A percentile compares a stretch with the other conserved stretches of the same genome.
These are phyloP conservation scores for Elymnias hypermnestra DNA, from an alignment of 1,140 invertebrate genomes.

Conservation along the genomic window DNA sequence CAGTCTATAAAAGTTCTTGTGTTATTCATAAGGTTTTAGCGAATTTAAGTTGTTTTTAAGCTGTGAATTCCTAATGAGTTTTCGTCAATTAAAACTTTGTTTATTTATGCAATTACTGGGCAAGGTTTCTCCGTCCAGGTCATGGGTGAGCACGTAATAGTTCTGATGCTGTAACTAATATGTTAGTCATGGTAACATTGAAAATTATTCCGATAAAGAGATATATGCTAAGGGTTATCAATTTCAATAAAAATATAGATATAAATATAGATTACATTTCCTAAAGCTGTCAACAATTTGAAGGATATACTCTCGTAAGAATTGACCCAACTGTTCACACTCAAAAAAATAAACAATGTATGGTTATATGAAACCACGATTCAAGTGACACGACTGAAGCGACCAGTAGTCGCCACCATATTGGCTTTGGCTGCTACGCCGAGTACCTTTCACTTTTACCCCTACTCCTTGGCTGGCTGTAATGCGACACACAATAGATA, in stretches of 20 bases:
- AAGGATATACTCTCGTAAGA: too few species aligned
- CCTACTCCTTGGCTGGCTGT: too few species aligned
- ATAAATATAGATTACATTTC: neutral
- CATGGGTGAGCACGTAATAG: constrained; percentile 33
- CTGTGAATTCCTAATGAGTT: constrained; percentile 12
- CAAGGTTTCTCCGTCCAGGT: constrained; percentile 31
- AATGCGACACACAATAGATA: too few species aligned
- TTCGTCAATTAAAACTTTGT: constrained; percentile 20
- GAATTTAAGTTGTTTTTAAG: neutral
- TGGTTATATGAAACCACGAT: too few species aligned
- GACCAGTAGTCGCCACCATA: too few species aligned
- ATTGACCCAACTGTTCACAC: too few species aligned
- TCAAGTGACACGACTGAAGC: too few species aligned
- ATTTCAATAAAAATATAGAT: neutral
- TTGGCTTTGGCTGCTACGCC: too few species aligned
- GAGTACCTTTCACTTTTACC: too few species aligned
- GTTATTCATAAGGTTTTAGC: neutral
- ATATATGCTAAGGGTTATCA: constrained; percentile 10
- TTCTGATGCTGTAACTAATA: constrained; percentile 25
- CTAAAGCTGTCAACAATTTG: neutral
- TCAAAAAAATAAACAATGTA: too few species aligned
- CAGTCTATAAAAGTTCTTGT: neutral
- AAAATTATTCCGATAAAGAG: constrained; percentile 22
- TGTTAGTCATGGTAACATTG: constrained; percentile 28
- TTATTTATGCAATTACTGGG: constrained; percentile 24